These are phyloP conservation scores for Pygocentrus nattereri DNA, from an alignment of 2,797 vertebrate genomes.

Conservation along the genomic window DNA sequence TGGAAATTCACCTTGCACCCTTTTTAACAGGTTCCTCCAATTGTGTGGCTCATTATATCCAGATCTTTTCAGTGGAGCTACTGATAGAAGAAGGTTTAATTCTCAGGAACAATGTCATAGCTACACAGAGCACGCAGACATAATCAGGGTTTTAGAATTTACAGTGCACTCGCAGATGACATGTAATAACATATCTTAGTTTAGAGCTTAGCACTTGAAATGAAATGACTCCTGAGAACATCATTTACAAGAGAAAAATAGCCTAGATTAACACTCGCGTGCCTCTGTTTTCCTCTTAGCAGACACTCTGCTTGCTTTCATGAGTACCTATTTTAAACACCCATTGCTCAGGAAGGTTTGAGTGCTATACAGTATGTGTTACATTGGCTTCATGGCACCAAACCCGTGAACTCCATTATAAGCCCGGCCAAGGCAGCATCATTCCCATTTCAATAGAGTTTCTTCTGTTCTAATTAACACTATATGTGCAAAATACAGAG, in stretches of 20 bases:
- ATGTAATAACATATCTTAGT: slow-evolving; percentile 42
- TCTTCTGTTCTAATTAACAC: too few species aligned
- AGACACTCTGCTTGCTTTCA: neutral
- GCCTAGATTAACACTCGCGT: neutral
- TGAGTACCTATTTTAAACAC: neutral
- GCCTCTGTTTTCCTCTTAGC: neutral
- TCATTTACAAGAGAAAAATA: neutral
- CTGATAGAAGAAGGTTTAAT: slow-evolving; percentile 35
- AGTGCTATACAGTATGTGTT: too few species aligned
- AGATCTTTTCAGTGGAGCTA: slow-evolving; percentile 11
- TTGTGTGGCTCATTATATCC: neutral
- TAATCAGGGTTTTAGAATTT: slow-evolving; percentile 36
- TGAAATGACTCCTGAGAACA: slow-evolving; percentile 20
- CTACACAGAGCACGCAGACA: neutral
- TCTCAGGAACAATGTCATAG: slow-evolving; percentile 19
- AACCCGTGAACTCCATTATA: too few species aligned
- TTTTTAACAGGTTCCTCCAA: neutral
- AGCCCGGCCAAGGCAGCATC: too few species aligned
- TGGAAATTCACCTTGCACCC: neutral
- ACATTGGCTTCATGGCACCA: too few species aligned
- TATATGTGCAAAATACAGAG: too few species aligned
- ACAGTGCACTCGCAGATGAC: slow-evolving; percentile 32
- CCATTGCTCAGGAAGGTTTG: neutral
- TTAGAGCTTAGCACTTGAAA: slow-evolving; percentile 10
- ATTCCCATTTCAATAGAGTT: too few species aligned